phyloP scores from a whole-genome alignment of 2,797 vertebrate species.

The Sebastes taczanowskii region DNA sequence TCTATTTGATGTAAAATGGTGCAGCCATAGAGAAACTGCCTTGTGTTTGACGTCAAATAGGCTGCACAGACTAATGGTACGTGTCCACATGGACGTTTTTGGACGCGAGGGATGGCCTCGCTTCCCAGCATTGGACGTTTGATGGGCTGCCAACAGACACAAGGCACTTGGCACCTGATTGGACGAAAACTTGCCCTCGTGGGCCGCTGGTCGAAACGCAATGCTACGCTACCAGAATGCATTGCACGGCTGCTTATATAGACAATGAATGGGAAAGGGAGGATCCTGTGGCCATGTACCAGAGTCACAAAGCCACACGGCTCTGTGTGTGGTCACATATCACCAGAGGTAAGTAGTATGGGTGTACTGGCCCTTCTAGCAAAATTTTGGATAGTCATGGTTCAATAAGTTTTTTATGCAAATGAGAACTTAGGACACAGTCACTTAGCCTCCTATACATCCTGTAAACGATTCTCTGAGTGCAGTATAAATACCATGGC shows the following conservation, averaged over 20 bases:
- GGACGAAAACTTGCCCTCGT: too few species aligned
- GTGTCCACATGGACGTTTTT: too few species aligned
- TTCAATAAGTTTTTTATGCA: not conserved
- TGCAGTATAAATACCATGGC: not conserved
- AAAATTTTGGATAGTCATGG: too few species aligned
- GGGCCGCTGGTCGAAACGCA: too few species aligned
- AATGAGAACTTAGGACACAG: not conserved
- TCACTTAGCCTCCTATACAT: not conserved
- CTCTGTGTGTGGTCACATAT: not conserved
- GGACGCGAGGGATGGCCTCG: too few species aligned
- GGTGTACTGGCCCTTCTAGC: not conserved
- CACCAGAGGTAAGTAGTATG: not conserved
- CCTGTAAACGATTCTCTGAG: conserved; percentile 18
- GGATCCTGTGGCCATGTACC: too few species aligned
- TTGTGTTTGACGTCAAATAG: not conserved
- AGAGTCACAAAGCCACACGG: not conserved
- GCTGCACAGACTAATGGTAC: not conserved
- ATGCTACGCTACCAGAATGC: too few species aligned
- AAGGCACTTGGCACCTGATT: too few species aligned
- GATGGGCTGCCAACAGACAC: too few species aligned
- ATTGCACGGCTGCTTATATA: too few species aligned
- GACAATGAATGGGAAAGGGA: too few species aligned
- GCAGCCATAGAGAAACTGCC: not conserved
- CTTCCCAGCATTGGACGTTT: too few species aligned
- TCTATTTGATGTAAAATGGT: not conserved